These are phyloP conservation scores for Limnothrissa miodon DNA, from an alignment of 2,113 vertebrate species.

Conservation along the genomic window DNA sequence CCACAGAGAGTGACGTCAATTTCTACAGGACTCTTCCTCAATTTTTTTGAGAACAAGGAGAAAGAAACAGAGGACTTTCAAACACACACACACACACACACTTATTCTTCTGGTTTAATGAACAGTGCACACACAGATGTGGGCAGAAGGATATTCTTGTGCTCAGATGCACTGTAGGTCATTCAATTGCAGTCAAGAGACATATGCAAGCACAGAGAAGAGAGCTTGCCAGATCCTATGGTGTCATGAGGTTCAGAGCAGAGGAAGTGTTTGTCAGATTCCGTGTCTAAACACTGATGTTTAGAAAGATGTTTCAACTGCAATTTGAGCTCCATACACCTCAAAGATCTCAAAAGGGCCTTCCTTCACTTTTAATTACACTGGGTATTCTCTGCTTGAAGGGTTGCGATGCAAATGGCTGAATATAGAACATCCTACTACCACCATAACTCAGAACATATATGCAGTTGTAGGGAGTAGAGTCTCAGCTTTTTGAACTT, in stretches of 20 bases:
- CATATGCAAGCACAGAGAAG: background rate
- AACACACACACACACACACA: background rate
- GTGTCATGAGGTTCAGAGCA: background rate
- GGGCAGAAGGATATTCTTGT: conserved; percentile 7
- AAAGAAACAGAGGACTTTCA: background rate
- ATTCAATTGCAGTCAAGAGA: background rate
- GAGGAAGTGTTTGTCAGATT: background rate
- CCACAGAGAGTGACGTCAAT: background rate
- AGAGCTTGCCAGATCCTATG: background rate
- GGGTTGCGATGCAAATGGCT: no score
- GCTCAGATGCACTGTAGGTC: background rate
- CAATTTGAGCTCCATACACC: background rate
- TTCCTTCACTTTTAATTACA: no score
- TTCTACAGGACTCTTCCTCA: background rate
- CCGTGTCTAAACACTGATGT: background rate
- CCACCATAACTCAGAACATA: background rate
- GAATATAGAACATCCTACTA: no score
- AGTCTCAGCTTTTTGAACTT: no score
- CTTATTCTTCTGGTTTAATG: background rate
- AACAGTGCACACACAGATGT: background rate
- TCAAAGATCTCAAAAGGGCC: background rate
- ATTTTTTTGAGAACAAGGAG: background rate
- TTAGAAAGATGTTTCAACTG: background rate
- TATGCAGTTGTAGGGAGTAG: no score
- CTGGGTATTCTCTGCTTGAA: no score